These are phyloP conservation scores for Monodelphis domestica DNA, from an alignment of 2,797 vertebrate genomes.

Conservation along the genomic window DNA sequence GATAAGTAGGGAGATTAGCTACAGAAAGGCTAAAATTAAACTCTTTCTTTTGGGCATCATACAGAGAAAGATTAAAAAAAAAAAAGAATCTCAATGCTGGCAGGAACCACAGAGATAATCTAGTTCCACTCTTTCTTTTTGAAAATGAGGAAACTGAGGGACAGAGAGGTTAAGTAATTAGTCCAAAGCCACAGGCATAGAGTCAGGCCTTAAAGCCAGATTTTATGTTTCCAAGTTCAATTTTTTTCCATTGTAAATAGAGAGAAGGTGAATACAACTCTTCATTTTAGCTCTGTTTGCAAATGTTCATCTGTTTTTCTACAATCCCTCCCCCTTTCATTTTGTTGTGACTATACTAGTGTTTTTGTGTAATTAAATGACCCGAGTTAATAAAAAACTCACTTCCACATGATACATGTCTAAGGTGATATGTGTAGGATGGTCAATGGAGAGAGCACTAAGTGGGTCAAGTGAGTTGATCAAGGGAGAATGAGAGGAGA, in stretches of 20 bases:
- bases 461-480: neutral
- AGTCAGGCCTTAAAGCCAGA: slow-evolving; percentile 33
- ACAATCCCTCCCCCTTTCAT: neutral
- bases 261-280: neutral
- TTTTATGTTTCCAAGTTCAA: slow-evolving; percentile 32
- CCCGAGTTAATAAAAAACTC: neutral
- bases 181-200: neutral
- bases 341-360: neutral
- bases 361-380: neutral
- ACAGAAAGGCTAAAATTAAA: neutral
- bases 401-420: neutral
- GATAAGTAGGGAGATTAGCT: neutral
- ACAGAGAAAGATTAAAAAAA: neutral
- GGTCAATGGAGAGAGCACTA: neutral
- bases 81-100: neutral
- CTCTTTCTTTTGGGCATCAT: neutral
- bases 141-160: neutral
- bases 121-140: neutral
- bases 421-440: neutral
- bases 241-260: neutral
- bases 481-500: neutral
- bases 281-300: neutral
- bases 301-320: neutral
- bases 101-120: neutral
- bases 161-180: neutral